phyloP scores from a whole-genome alignment of 2,113 vertebrate species.

The Calyptommatus sinebrachiatus region DNA sequence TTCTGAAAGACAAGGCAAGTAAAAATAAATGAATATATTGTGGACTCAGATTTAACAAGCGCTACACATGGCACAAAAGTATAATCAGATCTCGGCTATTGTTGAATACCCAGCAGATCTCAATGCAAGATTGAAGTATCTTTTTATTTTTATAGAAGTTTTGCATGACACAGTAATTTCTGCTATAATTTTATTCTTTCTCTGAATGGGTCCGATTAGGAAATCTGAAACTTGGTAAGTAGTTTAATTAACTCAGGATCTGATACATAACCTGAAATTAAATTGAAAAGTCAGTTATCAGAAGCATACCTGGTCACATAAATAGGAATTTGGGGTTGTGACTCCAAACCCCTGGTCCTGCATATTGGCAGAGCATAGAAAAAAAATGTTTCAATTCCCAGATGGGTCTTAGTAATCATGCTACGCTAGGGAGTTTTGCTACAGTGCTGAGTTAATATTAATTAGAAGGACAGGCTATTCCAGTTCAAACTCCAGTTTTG shows the following conservation, averaged over 20 bases:
- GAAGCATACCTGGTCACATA: background rate
- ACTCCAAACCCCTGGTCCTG: background rate
- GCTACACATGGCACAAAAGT: too few species aligned
- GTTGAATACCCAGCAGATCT: too few species aligned
- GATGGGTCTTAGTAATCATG: slow-evolving; percentile 21
- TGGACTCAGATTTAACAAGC: too few species aligned
- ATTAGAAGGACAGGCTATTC: background rate
- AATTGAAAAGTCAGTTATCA: background rate
- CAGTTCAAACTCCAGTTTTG: background rate
- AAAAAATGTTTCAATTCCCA: slow-evolving; percentile 8
- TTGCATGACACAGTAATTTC: too few species aligned
- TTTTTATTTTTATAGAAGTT: too few species aligned
- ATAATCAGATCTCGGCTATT: too few species aligned
- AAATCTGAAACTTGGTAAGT: background rate
- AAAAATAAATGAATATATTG: too few species aligned
- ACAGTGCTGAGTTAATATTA: slow-evolving; percentile 9
- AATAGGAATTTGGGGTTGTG: background rate
- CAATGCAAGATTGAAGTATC: too few species aligned
- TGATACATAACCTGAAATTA: background rate
- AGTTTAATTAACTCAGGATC: fast-evolving
- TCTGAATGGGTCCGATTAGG: too few species aligned
- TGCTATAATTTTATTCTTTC: too few species aligned
- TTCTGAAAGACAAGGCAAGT: too few species aligned
- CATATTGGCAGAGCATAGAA: slow-evolving; percentile 14
- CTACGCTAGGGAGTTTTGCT: background rate